A percentile compares a stretch with the other conserved stretches of the same genome.
Evolutionary conservation across 2,888 invertebrate species (phyloP).

Genomic region (Alviniconcha strummeri): DNA sequence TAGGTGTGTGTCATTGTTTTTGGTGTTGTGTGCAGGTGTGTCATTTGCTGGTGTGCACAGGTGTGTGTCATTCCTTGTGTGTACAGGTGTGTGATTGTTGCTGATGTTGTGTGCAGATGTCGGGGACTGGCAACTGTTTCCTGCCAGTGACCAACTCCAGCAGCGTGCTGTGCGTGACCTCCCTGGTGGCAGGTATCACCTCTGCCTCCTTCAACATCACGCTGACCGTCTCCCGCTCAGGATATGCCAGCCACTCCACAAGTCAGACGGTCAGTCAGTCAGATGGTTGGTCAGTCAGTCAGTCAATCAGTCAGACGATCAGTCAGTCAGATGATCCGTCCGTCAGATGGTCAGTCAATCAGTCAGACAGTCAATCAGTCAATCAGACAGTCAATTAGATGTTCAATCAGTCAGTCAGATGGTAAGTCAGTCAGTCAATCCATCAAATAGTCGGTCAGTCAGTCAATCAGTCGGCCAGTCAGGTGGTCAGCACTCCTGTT

Average conservation of each 20-base stretch:
- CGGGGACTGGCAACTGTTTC: constrained; percentile 41
- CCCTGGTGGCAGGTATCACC: constrained; percentile 25
- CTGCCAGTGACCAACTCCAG: neutral
- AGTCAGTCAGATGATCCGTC: too few relatives aligned
- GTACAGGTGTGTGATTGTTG: neutral
- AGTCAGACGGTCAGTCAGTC: constrained; percentile 2
- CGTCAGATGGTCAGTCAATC: too few relatives aligned
- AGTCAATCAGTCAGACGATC: too few relatives aligned
- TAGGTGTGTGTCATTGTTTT: neutral
- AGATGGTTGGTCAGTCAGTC: too few relatives aligned
- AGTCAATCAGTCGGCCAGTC: neutral
- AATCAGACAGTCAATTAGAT: too few relatives aligned
- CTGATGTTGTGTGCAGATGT: neutral
- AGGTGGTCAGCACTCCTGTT: neutral
- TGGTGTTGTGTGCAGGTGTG: neutral
- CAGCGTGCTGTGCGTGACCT: constrained; percentile 20
- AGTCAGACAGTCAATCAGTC: too few relatives aligned
- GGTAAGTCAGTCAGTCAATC: too few relatives aligned
- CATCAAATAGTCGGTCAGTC: too few relatives aligned
- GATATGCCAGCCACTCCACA: constrained; percentile 38
- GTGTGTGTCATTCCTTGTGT: neutral
- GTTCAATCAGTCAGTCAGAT: too few relatives aligned
- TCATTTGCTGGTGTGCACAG: neutral
- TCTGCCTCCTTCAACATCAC: constrained; percentile 27
- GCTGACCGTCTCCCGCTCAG: constrained; percentile 44